Conservation (phyloP, 2,113 vertebrate genomes). For the Spea bombifrons region DNA sequence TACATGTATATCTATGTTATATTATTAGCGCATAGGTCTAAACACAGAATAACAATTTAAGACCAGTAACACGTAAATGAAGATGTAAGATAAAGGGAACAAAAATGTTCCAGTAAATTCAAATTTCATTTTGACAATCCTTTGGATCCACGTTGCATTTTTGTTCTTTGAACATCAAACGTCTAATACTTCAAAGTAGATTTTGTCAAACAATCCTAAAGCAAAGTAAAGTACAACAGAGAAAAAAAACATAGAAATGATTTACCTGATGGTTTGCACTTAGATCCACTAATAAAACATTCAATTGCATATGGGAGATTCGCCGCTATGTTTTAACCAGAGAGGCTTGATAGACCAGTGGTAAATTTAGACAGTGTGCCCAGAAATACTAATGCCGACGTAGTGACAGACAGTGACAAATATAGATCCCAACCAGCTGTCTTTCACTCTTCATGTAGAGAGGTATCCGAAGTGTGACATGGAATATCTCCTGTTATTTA, state of each 20-base stretch:
- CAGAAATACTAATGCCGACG: slow-evolving; percentile 58
- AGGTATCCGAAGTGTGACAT: slow-evolving; percentile 21
- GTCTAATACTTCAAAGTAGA: no score
- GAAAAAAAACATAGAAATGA: slow-evolving; percentile 34
- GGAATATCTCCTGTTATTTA: slow-evolving; percentile 10
- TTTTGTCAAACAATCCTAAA: no score
- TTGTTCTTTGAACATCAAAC: no score
- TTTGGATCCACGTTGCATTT: no score
- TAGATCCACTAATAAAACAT: slow-evolving; percentile 52
- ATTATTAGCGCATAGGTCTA: no score
- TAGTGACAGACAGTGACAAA: slow-evolving; percentile 66
- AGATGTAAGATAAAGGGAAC: no score
- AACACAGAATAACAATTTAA: no score
- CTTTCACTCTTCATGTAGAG: slow-evolving; percentile 53
- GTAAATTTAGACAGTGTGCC: slow-evolving; percentile 61
- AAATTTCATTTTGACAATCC: no score
- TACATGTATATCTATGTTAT: no score
- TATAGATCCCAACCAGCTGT: slow-evolving; percentile 68
- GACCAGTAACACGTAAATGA: no score
- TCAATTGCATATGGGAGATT: slow-evolving; percentile 38
- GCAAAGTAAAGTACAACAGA: no score
- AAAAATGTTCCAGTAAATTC: no score
- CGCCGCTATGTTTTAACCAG: slow-evolving; percentile 47
- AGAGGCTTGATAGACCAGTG: slow-evolving; percentile 42
- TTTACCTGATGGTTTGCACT: slow-evolving; percentile 32